phyloP scores from a whole-genome alignment of 2,113 vertebrate genomes.

The Ophthalmolycus amberensis region DNA sequence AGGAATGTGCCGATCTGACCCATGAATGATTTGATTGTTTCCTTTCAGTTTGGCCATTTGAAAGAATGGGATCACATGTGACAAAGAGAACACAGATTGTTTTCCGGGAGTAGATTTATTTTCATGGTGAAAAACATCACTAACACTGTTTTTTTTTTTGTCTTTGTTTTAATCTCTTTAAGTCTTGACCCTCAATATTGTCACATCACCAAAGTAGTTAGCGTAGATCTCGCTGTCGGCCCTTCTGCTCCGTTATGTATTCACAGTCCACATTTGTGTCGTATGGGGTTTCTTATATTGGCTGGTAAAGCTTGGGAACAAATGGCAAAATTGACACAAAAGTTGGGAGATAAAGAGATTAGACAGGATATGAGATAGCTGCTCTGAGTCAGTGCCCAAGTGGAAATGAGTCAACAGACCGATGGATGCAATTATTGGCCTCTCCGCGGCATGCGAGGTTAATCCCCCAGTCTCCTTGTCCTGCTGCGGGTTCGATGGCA shows the following conservation, averaged over 20 bases:
- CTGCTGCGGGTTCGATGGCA: slow-evolving; percentile 57
- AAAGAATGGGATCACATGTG: slow-evolving; percentile 25
- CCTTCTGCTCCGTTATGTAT: not conserved
- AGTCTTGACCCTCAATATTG: slow-evolving; percentile 18
- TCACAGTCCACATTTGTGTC: not conserved
- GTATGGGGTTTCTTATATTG: not conserved
- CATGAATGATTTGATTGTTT: slow-evolving; percentile 76
- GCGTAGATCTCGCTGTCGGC: slow-evolving; percentile 6
- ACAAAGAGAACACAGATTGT: slow-evolving; percentile 28
- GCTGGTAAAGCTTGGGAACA: not conserved
- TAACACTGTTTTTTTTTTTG: not conserved
- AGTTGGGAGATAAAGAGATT: slow-evolving; percentile 11
- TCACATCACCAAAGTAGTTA: slow-evolving; percentile 24
- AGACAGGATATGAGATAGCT: slow-evolving; percentile 29
- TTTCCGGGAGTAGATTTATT: slow-evolving; percentile 5
- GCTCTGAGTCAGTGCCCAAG: not conserved
- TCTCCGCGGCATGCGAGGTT: slow-evolving; percentile 46
- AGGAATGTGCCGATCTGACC: slow-evolving; percentile 63
- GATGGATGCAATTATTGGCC: slow-evolving; percentile 50
- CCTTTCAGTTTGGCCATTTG: slow-evolving; percentile 31
- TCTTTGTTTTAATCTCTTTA: slow-evolving; percentile 1
- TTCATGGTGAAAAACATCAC: slow-evolving; percentile 3
- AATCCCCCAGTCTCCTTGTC: slow-evolving; percentile 49
- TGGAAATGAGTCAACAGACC: slow-evolving; percentile 33
- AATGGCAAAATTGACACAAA: slow-evolving; percentile 4